These are phyloP conservation scores for Xerus inauris DNA, from an alignment of 2,113 vertebrate species.

Conservation along the genomic window DNA sequence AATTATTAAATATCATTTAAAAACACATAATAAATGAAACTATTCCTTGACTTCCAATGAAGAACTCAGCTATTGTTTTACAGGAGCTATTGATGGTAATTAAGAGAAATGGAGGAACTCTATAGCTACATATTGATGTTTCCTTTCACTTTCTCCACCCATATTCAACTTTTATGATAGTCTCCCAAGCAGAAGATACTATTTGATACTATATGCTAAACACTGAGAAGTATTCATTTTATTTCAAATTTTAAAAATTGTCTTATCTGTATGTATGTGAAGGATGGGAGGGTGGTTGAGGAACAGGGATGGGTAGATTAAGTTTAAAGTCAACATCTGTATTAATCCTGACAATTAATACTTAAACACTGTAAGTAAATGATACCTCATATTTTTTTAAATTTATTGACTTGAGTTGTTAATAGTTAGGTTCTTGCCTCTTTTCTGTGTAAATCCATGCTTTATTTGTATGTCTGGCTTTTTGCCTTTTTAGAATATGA, in stretches of 20 bases:
- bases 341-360: background rate
- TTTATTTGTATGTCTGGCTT: background rate
- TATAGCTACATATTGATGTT: background rate
- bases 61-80: background rate
- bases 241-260: conserved; percentile 8
- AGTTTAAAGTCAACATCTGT: background rate
- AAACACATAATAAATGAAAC: background rate
- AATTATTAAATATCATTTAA: background rate
- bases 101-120: background rate
- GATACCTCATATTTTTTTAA: background rate
- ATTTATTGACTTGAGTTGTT: background rate
- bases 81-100: background rate
- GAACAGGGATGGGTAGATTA: background rate
- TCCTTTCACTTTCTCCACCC: background rate
- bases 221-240: background rate
- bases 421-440: background rate
- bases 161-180: background rate
- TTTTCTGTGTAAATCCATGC: background rate
- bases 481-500: background rate
- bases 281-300: too few species aligned
- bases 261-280: background rate
- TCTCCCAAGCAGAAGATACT: background rate
- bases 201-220: background rate
- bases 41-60: background rate
- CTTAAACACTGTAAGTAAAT: background rate